Evolutionary conservation across 2,888 invertebrate genomes (phyloP).

Genomic region (Xestia xanthographa): DNA sequence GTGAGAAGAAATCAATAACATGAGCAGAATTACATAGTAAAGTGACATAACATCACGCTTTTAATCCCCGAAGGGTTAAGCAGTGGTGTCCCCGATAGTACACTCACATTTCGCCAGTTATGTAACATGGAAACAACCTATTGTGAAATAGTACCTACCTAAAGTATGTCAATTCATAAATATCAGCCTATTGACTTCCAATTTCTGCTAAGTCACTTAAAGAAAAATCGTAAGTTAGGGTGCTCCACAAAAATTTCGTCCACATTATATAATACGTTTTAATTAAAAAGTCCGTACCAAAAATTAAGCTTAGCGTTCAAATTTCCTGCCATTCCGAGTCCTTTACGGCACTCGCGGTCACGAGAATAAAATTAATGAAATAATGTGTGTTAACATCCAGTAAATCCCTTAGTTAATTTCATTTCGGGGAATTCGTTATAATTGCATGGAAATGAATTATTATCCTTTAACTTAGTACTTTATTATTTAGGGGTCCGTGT

Average conservation of each 20-base stretch:
- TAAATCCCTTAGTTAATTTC: slow-evolving; percentile 44
- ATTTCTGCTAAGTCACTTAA: background rate
- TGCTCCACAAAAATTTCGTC: background rate
- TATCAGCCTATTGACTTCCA: background rate
- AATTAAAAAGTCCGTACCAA: slow-evolving; percentile 40
- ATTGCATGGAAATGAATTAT: slow-evolving; percentile 13
- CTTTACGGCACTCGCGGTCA: slow-evolving; percentile 49
- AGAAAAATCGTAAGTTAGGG: background rate
- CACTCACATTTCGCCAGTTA: background rate
- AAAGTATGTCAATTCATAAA: background rate
- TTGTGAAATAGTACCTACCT: no score
- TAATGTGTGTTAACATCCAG: slow-evolving; percentile 56
- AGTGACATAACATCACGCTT: background rate
- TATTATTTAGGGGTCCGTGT: background rate
- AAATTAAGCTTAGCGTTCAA: slow-evolving; percentile 41
- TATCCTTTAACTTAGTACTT: background rate
- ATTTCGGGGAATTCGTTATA: slow-evolving; percentile 27
- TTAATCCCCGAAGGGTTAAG: background rate
- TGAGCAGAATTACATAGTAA: background rate
- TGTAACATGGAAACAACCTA: no score
- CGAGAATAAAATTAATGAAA: slow-evolving; percentile 54
- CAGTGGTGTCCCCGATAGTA: background rate
- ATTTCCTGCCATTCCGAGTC: slow-evolving; percentile 36
- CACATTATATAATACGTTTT: slow-evolving; percentile 25
- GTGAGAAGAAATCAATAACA: background rate